Conservation (phyloP, 1,140 invertebrate species). For the Eufriesea mexicana region DNA sequence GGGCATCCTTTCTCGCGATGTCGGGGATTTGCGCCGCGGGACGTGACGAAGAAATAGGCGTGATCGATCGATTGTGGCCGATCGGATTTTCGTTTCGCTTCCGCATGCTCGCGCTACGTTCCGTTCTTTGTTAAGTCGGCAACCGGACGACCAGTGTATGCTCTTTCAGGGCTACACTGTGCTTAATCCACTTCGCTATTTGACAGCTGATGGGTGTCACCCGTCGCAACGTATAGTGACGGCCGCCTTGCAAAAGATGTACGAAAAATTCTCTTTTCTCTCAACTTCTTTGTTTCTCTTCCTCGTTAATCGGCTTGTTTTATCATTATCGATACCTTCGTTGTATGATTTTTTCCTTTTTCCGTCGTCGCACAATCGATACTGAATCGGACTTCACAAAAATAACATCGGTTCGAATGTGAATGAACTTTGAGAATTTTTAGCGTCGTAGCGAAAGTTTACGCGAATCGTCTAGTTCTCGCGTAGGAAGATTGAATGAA, state of each 20-base stretch:
- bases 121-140: not conserved
- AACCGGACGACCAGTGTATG: not conserved
- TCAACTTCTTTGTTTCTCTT: not conserved
- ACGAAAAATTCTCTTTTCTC: not conserved
- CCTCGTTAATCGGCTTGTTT: not conserved
- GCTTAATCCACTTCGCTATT: slow-evolving; percentile 33
- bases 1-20: slow-evolving; percentile 1
- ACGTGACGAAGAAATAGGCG: slow-evolving; percentile 19
- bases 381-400: not conserved
- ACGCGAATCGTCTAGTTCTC: not conserved
- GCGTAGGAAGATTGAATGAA: not conserved
- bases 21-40: not conserved
- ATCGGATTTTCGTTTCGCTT: slow-evolving; percentile 39
- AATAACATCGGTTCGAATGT: not conserved
- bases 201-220: slow-evolving; percentile 71
- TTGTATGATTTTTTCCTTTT: not conserved
- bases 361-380: not conserved
- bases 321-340: not conserved
- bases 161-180: slow-evolving; percentile 1
- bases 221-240: slow-evolving; percentile 15
- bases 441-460: not conserved
- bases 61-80: slow-evolving; percentile 37
- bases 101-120: slow-evolving; percentile 23
- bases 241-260: not conserved
- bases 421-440: slow-evolving; percentile 8